Percentiles rank a stretch among this genome's conserved stretches.
These are phyloP conservation scores for Drosophila birchii DNA, from an alignment of 2,888 invertebrate species.

Conservation along the genomic window DNA sequence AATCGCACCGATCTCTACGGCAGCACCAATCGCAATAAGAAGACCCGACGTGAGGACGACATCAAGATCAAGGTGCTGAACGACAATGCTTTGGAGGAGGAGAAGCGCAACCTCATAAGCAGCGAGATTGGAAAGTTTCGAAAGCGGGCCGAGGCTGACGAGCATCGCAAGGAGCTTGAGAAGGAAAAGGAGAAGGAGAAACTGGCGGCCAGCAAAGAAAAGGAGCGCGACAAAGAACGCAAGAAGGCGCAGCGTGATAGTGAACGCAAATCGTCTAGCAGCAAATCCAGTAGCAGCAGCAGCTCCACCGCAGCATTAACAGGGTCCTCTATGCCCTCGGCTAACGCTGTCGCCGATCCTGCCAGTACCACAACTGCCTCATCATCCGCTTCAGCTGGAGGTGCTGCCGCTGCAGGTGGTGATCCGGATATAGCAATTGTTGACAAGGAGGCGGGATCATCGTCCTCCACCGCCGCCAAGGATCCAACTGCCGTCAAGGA, in stretches of 20 bases:
- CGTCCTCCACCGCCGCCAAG: neutral
- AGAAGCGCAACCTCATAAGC: conserved; percentile 97
- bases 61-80: conserved; percentile 87
- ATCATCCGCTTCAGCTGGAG: neutral
- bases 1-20: conserved; percentile 75
- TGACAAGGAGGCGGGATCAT: conserved; percentile 52
- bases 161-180: conserved; percentile 85
- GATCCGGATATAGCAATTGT: conserved; percentile 66
- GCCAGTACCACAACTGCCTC: neutral
- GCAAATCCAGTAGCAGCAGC: conserved; percentile 27
- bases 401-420: neutral
- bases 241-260: conserved; percentile 78
- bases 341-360: conserved; percentile 44
- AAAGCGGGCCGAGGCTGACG: conserved; percentile 89
- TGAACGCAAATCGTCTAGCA: conserved; percentile 77
- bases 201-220: conserved; percentile 82
- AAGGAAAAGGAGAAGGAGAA: conserved; percentile 85
- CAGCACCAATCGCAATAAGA: conserved; percentile 67
- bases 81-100: conserved; percentile 96
- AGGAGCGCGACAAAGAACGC: conserved; percentile 86
- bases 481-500: neutral
- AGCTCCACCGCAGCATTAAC: neutral
- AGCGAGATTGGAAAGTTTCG: conserved; percentile 99
- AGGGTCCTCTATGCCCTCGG: neutral
- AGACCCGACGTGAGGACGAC: conserved; percentile 79